Evolutionary conservation across 37 sponge, comb jelly and placozoan genomes (phyloP), one percentile per base, ranked within the genome.

Genomic region (Agelas oroides): DNA sequence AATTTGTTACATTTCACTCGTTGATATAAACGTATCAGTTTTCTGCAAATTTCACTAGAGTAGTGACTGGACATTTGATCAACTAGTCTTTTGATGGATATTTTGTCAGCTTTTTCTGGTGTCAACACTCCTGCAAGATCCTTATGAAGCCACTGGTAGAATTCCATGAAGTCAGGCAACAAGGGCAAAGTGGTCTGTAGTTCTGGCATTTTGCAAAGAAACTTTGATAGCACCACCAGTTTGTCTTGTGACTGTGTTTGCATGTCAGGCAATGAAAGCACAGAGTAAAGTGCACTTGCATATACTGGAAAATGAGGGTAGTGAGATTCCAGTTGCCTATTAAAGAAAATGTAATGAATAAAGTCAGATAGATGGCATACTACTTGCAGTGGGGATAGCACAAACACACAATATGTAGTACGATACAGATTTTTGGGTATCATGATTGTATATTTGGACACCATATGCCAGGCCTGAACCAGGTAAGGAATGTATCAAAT

Each of bases 111-210:
- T n/a, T 34, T 34, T 52, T 90, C 86, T 27, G 65, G 79, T 35
- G 73, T 71, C 32, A 90, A 15, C 25, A 72, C 39, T 60, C 84
- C 65, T 6, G 92, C 81, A 53, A 90, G 81, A n/a, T 84, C 71
- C 21, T 56, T 67, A 57, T 92, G 88, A 17, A 92, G 33, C 92
- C 92, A 92, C 68, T 76, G 84, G 71, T 92, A 92, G 60, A 92
- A 66, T 59, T 92, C 88, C 33, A 92, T 68, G 76, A 92, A 72
- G 55, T 84, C 88, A 41, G 92, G 92, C 19, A 76, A 40, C 32
- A 86, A 53, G 30, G 53, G 77, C 19, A 46, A 65, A 13, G 70
- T 77, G 52, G 70, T 55, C 59, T 77, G 71, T 24, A 89, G 65
- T 55, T 79, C 59, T 23, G 56, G 64, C 24, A 70, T 53, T 52